Evolutionary conservation across 2,797 vertebrate genomes (phyloP), one percentile per base, ranked within the genome.

Genomic region (Phrynocephalus guinanensis): DNA sequence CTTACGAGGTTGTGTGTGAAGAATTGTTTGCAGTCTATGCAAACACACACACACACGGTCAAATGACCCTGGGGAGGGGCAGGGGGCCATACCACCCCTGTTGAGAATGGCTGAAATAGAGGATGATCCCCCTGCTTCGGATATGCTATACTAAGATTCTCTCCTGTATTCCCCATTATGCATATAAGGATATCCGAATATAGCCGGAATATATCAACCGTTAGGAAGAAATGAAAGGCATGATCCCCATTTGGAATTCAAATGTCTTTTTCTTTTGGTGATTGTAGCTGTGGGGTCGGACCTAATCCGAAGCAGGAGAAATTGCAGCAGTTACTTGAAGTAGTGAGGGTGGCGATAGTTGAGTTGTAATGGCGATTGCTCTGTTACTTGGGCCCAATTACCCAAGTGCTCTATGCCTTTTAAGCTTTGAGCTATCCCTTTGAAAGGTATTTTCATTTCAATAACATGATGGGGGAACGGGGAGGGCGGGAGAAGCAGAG

Each of bases 361-460:
- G 79, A 77, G 86, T 63, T 93, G 93, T 93, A 93, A 88, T 92
- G 79, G 15, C 89, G 85, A 88, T 91, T 85, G 0, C 0, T 6
- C 28, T 92, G 89, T 90, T 92, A 84, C 92, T 88, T 88, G 10
- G 5, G 70, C 90, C 44, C 93, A 93, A 92, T 95, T 94, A 95
- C 91, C 82, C 6, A 67, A 50, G 91, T 89, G 91, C 89, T 94
- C 89, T 87, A 93, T 95, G 91, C 90, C 83, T 83, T 77, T 44
- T 85, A 91, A 93, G 90, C 91, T 91, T 86, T 90, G 84, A 91
- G 93, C 93, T 89, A 86, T 93, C 90, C 78, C 93, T 94, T 92
- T 93, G 91, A 93, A 94, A 94, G 81, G 22, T 66, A 91, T 93
- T 95, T 94, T 87, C 86, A 89, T 94, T 94, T 93, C 84, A 70